A percentile compares a stretch with the other conserved stretches of the same genome.
Evolutionary conservation across 2,797 vertebrate species (phyloP).

Genomic region (Lagodon rhomboides): DNA sequence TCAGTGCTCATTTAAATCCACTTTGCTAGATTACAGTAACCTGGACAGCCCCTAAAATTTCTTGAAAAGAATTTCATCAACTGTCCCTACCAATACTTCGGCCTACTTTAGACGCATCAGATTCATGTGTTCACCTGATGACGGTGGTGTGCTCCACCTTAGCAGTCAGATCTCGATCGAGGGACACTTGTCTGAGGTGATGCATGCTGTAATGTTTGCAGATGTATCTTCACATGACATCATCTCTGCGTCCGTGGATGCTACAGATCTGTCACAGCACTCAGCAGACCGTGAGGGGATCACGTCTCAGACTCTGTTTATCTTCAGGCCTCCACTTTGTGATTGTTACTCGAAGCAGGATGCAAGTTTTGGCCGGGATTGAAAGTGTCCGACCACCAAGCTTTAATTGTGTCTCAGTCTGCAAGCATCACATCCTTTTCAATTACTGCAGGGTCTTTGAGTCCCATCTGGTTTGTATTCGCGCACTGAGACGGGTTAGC

Average conservation of each 20-base stretch:
- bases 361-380: constrained; percentile 41
- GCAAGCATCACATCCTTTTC: constrained; percentile 51
- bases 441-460: constrained; percentile 43
- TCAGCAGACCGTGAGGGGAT: constrained; percentile 25
- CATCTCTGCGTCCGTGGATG: constrained; percentile 19
- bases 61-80: neutral
- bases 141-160: neutral
- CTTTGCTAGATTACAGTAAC: neutral
- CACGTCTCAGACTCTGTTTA: constrained; percentile 53
- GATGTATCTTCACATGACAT: constrained; percentile 43
- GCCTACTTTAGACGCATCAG: too few relatives aligned
- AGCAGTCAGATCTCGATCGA: neutral
- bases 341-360: constrained; percentile 54
- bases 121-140: neutral
- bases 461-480: constrained; percentile 73
- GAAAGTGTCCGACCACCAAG: constrained; percentile 52
- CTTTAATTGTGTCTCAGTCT: constrained; percentile 58
- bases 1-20: neutral
- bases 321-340: constrained; percentile 23
- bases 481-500: constrained; percentile 46
- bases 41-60: neutral
- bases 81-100: neutral
- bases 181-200: constrained; percentile 13
- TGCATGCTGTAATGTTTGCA: constrained; percentile 20
- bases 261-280: constrained; percentile 19